Percentiles rank a stretch among this genome's conserved stretches.
phyloP scores from a whole-genome alignment of 2,113 vertebrate genomes.

The Spea bombifrons region DNA sequence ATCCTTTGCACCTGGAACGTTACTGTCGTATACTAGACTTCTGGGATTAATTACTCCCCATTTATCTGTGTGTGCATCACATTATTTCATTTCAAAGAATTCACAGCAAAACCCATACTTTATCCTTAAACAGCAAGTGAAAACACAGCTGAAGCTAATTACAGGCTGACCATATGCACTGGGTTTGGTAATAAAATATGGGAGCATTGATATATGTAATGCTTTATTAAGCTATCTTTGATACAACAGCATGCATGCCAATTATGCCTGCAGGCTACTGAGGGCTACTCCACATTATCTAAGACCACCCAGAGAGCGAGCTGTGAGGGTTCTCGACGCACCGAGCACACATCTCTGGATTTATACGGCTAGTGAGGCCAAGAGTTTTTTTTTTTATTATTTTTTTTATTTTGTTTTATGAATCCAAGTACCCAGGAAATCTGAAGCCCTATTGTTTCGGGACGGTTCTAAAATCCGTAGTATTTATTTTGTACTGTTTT shows the following conservation, averaged over 20 bases:
- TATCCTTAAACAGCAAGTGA: conserved; percentile 77
- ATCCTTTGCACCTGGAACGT: conserved; percentile 77
- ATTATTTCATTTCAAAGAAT: conserved; percentile 84
- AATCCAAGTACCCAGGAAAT: conserved; percentile 61
- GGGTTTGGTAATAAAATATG: conserved; percentile 86
- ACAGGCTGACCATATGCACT: conserved; percentile 88
- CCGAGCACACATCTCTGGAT: conserved; percentile 63
- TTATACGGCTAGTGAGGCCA: conserved; percentile 50
- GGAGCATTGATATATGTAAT: conserved; percentile 91
- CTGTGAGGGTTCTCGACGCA: conserved; percentile 58
- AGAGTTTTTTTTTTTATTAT: conserved; percentile 29
- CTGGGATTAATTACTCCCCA: conserved; percentile 77
- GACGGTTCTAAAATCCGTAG: no score
- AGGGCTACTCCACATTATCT: conserved; percentile 85
- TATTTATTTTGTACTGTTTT: background rate
- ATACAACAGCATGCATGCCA: conserved; percentile 82
- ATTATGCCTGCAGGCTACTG: conserved; percentile 88
- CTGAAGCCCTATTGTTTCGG: conserved; percentile 7
- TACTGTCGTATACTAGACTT: conserved; percentile 70
- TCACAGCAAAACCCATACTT: conserved; percentile 73
- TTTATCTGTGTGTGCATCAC: conserved; percentile 81
- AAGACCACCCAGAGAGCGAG: conserved; percentile 89
- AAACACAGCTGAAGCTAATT: conserved; percentile 99
- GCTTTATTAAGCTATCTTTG: conserved; percentile 96
- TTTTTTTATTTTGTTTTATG: conserved; percentile 53